These are phyloP conservation scores for Thunnus maccoyii DNA, from an alignment of 2,113 vertebrate genomes.

Conservation along the genomic window DNA sequence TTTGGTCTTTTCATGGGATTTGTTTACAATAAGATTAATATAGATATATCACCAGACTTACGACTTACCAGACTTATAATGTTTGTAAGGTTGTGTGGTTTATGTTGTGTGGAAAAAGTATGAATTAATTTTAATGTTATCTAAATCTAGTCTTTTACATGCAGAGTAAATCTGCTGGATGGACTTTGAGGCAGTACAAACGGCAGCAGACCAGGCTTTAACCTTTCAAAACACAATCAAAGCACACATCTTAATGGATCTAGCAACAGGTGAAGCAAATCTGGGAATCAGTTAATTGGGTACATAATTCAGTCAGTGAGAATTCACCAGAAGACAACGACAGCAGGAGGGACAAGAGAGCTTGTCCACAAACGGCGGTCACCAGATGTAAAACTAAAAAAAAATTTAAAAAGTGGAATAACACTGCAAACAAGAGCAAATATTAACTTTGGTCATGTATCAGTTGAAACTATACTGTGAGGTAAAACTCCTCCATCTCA, in stretches of 20 bases:
- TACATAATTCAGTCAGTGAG: neutral
- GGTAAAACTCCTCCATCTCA: neutral
- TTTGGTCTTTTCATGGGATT: no score
- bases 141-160: neutral
- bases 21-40: no score
- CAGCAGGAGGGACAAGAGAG: neutral
- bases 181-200: neutral
- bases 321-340: neutral
- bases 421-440: neutral
- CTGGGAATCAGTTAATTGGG: neutral
- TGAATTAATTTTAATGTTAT: neutral
- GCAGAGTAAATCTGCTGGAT: neutral
- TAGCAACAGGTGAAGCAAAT: neutral
- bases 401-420: neutral
- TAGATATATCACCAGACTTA: no score
- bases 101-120: no score
- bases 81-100: neutral
- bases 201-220: neutral
- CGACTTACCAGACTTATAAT: no score
- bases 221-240: constrained; percentile 2
- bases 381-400: neutral
- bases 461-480: neutral
- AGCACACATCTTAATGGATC: neutral
- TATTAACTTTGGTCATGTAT: constrained; percentile 13
- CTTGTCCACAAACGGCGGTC: neutral